phyloP scores from a whole-genome alignment of 2,888 invertebrate genomes.

The Dione juno region DNA sequence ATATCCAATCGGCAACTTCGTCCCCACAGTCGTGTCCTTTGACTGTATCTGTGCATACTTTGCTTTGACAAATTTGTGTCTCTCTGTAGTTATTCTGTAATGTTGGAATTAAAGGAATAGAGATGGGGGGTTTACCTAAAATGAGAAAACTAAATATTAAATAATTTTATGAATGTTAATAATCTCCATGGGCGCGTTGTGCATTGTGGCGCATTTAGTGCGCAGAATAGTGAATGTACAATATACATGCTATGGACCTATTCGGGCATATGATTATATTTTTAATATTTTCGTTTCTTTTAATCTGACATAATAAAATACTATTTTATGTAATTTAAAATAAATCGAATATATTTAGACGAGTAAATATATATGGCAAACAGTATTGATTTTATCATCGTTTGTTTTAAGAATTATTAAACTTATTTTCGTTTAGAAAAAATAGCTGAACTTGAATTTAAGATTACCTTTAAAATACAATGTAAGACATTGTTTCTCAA shows the following conservation, averaged over 20 bases:
- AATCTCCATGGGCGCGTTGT: not conserved
- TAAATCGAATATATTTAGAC: no score
- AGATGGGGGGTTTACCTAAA: constrained; percentile 80
- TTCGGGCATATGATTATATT: no score
- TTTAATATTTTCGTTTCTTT: no score
- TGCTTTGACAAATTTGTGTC: constrained; percentile 87
- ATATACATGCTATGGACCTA: no score
- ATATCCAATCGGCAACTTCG: constrained; percentile 91
- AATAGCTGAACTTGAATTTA: not conserved
- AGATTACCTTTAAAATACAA: constrained; percentile 85
- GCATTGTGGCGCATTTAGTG: not conserved
- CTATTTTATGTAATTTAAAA: no score
- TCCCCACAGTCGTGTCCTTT: constrained; percentile 93
- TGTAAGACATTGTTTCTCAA: constrained; percentile 79
- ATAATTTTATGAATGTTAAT: not conserved
- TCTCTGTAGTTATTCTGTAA: constrained; percentile 54
- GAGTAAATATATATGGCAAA: no score
- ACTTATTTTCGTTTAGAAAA: not conserved
- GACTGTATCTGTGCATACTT: constrained; percentile 93
- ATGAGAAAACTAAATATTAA: constrained; percentile 37
- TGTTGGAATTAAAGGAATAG: constrained; percentile 77
- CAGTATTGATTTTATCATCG: no score
- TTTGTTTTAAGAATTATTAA: no score
- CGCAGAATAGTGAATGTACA: no score
- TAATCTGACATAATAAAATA: no score